Conservation (phyloP, 2,888 invertebrate genomes). For the Drosophila kanekoi region DNA sequence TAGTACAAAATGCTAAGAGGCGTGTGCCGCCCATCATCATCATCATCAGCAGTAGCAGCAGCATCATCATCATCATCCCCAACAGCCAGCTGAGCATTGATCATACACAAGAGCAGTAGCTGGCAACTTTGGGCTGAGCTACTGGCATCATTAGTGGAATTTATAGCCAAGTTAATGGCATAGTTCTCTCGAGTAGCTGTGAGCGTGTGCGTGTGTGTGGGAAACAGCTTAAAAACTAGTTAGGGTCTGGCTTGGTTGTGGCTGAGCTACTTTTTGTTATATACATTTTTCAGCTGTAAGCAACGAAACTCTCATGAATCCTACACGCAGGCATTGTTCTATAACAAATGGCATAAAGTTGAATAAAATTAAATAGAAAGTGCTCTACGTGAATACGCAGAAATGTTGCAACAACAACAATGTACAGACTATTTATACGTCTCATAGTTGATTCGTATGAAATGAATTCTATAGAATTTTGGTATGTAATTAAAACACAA, state of each 20-base stretch:
- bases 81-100: conserved; percentile 35
- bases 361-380: background rate
- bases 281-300: background rate
- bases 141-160: conserved; percentile 65
- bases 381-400: background rate
- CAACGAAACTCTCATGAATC: background rate
- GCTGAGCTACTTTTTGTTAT: conserved; percentile 16
- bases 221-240: conserved; percentile 46
- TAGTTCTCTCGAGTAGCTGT: conserved; percentile 45
- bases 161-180: conserved; percentile 64
- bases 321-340: conserved; percentile 8
- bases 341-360: background rate
- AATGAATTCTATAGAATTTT: no score
- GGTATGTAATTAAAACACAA: no score
- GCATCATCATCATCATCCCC: conserved; percentile 24
- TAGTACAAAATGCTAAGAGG: conserved; percentile 44
- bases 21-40: conserved; percentile 19
- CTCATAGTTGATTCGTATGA: no score
- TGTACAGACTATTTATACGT: no score
- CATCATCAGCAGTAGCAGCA: conserved; percentile 20
- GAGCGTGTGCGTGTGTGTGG: conserved; percentile 4
- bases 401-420: background rate
- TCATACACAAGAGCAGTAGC: conserved; percentile 30
- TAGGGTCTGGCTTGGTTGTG: conserved; percentile 16
- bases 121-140: conserved; percentile 11